These are phyloP conservation scores for Oryzias melastigma DNA, from an alignment of 2,113 vertebrate genomes.

Conservation along the genomic window DNA sequence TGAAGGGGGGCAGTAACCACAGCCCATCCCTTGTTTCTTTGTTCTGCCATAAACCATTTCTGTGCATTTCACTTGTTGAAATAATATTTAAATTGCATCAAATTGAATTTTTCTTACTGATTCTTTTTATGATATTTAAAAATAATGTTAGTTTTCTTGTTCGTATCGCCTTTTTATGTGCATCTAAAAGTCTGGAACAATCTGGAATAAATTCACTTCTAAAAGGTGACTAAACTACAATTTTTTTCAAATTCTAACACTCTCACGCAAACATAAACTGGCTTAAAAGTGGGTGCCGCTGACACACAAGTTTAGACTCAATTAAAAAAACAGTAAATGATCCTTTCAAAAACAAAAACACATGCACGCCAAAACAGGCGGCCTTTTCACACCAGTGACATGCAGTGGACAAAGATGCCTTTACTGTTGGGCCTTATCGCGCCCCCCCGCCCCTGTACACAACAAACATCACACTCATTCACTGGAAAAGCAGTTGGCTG, in stretches of 20 bases:
- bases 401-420: slow-evolving; percentile 66
- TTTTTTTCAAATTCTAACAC: too few relatives aligned
- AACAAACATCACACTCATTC: slow-evolving; percentile 68
- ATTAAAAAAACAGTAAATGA: slow-evolving; percentile 57
- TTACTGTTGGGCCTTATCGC: slow-evolving; percentile 35
- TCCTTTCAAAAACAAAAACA: slow-evolving; percentile 27
- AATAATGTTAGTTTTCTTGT: too few relatives aligned
- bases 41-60: slow-evolving; percentile 27
- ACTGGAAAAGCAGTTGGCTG: slow-evolving; percentile 55
- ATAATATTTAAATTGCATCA: too few relatives aligned
- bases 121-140: too few relatives aligned
- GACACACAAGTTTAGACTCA: slow-evolving; percentile 19
- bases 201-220: too few relatives aligned
- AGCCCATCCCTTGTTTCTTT: slow-evolving; percentile 51
- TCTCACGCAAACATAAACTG: too few relatives aligned
- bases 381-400: slow-evolving; percentile 55
- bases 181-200: too few relatives aligned
- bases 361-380: slow-evolving; percentile 48
- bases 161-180: too few relatives aligned
- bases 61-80: too few relatives aligned
- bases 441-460: slow-evolving; percentile 26
- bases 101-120: too few relatives aligned
- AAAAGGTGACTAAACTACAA: too few relatives aligned
- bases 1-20: slow-evolving; percentile 18
- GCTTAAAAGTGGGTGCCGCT: not conserved